phyloP scores from a whole-genome alignment of 2,888 invertebrate genomes.

The Drosophila longiperda region DNA sequence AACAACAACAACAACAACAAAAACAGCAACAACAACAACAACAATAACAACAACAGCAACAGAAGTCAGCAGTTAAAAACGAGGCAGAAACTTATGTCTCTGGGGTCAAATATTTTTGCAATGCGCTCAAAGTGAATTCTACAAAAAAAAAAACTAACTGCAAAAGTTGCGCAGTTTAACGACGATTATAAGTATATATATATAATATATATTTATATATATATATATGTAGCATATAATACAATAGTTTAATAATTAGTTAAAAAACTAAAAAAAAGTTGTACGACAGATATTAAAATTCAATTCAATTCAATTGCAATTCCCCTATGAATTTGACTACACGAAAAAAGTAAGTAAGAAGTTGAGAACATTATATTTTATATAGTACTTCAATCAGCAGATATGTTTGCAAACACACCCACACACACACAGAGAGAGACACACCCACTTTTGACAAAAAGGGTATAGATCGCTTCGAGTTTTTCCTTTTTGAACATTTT shows the following conservation, averaged over 20 bases:
- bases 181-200: background rate
- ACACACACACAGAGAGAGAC: background rate
- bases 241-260: background rate
- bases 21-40: constrained; percentile 4
- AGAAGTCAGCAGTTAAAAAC: constrained; percentile 14
- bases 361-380: background rate
- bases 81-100: constrained; percentile 48
- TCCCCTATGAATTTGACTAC: background rate
- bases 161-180: constrained; percentile 8
- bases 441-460: constrained; percentile 8
- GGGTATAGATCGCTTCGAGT: constrained; percentile 30
- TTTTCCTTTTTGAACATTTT: constrained; percentile 48
- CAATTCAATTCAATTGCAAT: background rate
- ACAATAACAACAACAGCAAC: constrained; percentile 20
- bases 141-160: background rate
- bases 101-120: constrained; percentile 66
- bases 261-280: background rate
- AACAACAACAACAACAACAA: constrained; percentile 18
- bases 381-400: constrained; percentile 5
- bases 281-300: background rate
- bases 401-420: constrained; percentile 13
- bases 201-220: background rate
- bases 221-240: background rate
- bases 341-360: background rate
- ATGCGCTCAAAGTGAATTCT: constrained; percentile 4